Evolutionary conservation across 2,113 vertebrate genomes (phyloP).

Genomic region (Origma solitaria): DNA sequence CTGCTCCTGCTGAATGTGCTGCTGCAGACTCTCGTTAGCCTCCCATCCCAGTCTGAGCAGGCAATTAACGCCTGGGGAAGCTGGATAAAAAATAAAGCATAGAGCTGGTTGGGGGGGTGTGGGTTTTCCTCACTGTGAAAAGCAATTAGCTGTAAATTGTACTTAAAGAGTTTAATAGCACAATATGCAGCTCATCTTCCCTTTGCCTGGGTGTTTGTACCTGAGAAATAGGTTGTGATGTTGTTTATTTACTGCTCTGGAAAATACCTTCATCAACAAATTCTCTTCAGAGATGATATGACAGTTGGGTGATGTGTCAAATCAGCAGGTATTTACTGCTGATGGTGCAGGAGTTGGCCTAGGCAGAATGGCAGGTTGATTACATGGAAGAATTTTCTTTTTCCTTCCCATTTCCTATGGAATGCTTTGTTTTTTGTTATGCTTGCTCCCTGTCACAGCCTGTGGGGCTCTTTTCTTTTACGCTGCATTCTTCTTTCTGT

Average conservation of each 20-base stretch:
- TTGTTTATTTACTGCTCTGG: slow-evolving; percentile 36
- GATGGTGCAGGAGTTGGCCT: slow-evolving; percentile 1
- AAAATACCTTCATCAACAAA: background rate
- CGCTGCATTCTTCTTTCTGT: fast-evolving
- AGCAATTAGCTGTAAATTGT: slow-evolving; percentile 22
- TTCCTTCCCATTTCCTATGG: background rate
- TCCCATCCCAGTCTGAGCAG: background rate
- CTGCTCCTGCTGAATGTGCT: background rate
- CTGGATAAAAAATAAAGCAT: background rate
- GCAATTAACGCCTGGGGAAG: background rate
- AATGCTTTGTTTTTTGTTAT: background rate
- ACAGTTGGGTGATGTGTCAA: slow-evolving; percentile 4
- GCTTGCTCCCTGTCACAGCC: background rate
- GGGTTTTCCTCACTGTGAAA: background rate
- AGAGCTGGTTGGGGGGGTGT: background rate
- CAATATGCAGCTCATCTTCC: background rate
- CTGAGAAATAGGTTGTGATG: background rate
- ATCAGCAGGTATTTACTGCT: slow-evolving; percentile 30
- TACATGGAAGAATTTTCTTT: background rate
- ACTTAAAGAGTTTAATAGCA: slow-evolving; percentile 4
- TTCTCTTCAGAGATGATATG: background rate
- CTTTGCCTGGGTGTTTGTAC: background rate
- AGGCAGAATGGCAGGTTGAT: background rate
- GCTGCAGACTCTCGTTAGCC: background rate
- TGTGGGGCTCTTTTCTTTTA: background rate